phyloP scores from a whole-genome alignment of 2,888 invertebrate species.

The Thymelicus lineola region DNA sequence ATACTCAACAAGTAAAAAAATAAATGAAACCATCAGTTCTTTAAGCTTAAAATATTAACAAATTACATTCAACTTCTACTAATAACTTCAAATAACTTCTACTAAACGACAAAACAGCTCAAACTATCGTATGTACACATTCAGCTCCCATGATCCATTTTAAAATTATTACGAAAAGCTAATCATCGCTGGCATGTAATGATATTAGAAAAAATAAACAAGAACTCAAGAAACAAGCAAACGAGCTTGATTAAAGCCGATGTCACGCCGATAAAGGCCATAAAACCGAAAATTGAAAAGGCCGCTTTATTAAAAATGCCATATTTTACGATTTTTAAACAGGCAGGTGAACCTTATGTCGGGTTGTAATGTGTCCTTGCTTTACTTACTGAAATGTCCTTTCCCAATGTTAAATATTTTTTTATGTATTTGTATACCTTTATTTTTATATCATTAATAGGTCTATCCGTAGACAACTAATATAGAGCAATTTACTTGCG shows the following conservation, averaged over 20 bases:
- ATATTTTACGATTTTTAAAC: conserved; percentile 82
- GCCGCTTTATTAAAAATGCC: conserved; percentile 82
- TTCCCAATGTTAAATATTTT: background rate
- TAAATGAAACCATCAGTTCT: too few species aligned
- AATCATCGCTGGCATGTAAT: conserved; percentile 67
- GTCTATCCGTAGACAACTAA: too few species aligned
- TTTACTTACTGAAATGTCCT: too few species aligned
- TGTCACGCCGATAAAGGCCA: conserved; percentile 83
- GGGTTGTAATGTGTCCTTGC: conserved; percentile 55
- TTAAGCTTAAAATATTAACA: too few species aligned
- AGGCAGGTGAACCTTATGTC: conserved; percentile 77
- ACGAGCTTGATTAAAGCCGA: conserved; percentile 78
- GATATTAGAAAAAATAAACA: conserved; percentile 55
- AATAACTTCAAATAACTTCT: too few species aligned
- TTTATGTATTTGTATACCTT: too few species aligned
- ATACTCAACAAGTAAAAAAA: too few species aligned
- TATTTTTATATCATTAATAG: too few species aligned
- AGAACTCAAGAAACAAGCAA: conserved; percentile 58
- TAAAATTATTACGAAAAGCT: conserved; percentile 70
- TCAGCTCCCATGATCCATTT: conserved; percentile 49
- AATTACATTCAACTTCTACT: too few species aligned
- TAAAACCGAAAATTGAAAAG: conserved; percentile 83
- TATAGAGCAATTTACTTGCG: too few species aligned
- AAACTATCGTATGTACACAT: conserved; percentile 51
- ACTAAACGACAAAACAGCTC: background rate